Percentiles rank a stretch among this genome's conserved stretches.
Evolutionary conservation across 2,797 vertebrate genomes (phyloP).

Genomic region (Myripristis jacobus): DNA sequence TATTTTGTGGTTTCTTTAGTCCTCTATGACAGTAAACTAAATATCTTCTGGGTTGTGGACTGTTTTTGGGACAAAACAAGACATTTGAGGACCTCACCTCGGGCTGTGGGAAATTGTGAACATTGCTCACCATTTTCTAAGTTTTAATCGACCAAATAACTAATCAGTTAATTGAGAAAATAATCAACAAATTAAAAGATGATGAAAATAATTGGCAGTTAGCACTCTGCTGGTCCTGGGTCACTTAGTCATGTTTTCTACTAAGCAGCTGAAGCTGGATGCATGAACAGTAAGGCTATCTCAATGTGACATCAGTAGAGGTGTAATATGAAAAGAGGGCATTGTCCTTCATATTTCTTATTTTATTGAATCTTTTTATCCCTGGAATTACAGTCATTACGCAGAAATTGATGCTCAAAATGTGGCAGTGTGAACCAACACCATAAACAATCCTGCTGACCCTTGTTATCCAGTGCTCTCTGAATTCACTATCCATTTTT

Average conservation of each 20-base stretch:
- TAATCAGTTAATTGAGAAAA: no score
- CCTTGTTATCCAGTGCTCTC: conserved; percentile 17
- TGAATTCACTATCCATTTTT: conserved; percentile 9
- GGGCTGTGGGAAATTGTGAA: no score
- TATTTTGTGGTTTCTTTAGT: no score
- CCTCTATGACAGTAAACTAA: no score
- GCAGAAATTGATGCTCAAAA: conserved; percentile 34
- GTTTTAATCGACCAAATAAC: no score
- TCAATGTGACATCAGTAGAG: no score
- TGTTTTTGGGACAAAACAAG: no score
- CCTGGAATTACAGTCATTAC: conserved; percentile 15
- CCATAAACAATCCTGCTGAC: conserved; percentile 12
- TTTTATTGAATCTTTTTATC: conserved; percentile 34
- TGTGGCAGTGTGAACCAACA: background rate
- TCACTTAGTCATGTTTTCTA: background rate
- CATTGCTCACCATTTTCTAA: no score
- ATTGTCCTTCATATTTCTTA: conserved; percentile 4
- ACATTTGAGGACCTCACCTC: no score
- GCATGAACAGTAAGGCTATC: background rate
- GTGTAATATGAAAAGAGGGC: background rate
- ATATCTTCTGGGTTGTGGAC: no score
- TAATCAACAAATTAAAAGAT: no score
- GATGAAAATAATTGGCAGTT: background rate
- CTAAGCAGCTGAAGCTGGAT: no score
- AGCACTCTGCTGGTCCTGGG: conserved; percentile 1